phyloP scores from a whole-genome alignment of 1,140 invertebrate species.

The Bombus confusus region DNA sequence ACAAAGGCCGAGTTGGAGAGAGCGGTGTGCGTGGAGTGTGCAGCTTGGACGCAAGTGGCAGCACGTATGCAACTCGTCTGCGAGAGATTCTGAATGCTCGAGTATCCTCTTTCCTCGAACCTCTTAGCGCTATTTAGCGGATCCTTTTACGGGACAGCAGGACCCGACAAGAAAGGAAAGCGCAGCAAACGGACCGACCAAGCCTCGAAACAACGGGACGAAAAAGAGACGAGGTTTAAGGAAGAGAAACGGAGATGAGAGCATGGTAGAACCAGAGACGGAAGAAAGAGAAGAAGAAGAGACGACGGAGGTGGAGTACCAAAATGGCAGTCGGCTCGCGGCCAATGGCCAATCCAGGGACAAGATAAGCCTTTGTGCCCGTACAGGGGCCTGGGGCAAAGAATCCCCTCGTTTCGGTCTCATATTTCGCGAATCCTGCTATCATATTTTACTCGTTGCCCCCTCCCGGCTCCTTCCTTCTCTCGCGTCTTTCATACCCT shows the following conservation, averaged over 20 bases:
- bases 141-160: conserved; percentile 78
- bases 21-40: no score
- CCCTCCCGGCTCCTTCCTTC: conserved; percentile 10
- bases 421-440: conserved; percentile 75
- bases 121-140: conserved; percentile 77
- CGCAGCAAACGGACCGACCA: conserved; percentile 60
- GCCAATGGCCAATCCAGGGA: conserved; percentile 59
- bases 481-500: conserved; percentile 14
- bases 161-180: conserved; percentile 72
- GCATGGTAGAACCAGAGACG: conserved; percentile 16
- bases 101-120: conserved; percentile 76
- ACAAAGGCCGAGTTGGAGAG: conserved; percentile 9
- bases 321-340: conserved; percentile 71
- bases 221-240: conserved; percentile 51
- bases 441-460: conserved; percentile 72
- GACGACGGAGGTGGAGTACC: conserved; percentile 60
- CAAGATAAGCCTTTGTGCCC: conserved; percentile 79
- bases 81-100: conserved; percentile 71
- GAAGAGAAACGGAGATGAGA: conserved; percentile 24
- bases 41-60: conserved; percentile 12
- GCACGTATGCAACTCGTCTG: conserved; percentile 43
- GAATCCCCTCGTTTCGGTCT: conserved; percentile 74
- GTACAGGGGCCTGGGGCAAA: conserved; percentile 63
- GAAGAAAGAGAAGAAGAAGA: conserved; percentile 29
- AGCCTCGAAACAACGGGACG: conserved; percentile 51